A percentile compares a stretch with the other conserved stretches of the same genome.
phyloP scores from a whole-genome alignment of 2,797 vertebrate genomes.

The Novumbra hubbsi region DNA sequence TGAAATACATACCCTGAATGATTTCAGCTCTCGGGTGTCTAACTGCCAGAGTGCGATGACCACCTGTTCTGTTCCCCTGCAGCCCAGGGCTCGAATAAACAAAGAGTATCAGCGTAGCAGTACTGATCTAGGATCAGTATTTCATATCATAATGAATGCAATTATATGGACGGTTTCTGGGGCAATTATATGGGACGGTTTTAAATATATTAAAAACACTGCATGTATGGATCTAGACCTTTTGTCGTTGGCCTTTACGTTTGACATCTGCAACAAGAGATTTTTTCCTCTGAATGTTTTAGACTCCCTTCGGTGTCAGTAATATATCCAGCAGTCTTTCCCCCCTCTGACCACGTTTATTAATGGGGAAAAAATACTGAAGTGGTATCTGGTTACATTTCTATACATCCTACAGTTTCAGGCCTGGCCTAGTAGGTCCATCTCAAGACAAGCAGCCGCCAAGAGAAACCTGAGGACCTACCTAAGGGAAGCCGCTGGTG shows the following conservation, averaged over 20 bases:
- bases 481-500: conserved; percentile 21
- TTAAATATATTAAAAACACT: not conserved
- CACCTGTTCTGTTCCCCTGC: conserved; percentile 67
- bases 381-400: conserved; percentile 34
- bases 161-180: too few relatives aligned
- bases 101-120: not conserved
- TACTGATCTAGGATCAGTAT: not conserved
- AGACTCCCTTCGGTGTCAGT: conserved; percentile 55
- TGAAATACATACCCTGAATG: conserved; percentile 73
- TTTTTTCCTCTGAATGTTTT: conserved; percentile 58
- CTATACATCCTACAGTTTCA: conserved; percentile 60
- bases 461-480: conserved; percentile 44
- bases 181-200: too few relatives aligned
- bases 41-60: conserved; percentile 58
- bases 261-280: conserved; percentile 64
- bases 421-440: conserved; percentile 5
- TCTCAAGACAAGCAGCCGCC: conserved; percentile 40
- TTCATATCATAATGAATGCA: not conserved
- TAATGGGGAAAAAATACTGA: conserved; percentile 31
- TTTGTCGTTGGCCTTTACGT: conserved; percentile 67
- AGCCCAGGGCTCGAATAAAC: not conserved
- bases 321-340: conserved; percentile 39
- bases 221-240: conserved; percentile 18
- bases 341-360: conserved; percentile 39
- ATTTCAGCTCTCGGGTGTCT: conserved; percentile 62